Evolutionary conservation across 2,797 vertebrate genomes (phyloP).

Genomic region (Glossophaga mutica): DNA sequence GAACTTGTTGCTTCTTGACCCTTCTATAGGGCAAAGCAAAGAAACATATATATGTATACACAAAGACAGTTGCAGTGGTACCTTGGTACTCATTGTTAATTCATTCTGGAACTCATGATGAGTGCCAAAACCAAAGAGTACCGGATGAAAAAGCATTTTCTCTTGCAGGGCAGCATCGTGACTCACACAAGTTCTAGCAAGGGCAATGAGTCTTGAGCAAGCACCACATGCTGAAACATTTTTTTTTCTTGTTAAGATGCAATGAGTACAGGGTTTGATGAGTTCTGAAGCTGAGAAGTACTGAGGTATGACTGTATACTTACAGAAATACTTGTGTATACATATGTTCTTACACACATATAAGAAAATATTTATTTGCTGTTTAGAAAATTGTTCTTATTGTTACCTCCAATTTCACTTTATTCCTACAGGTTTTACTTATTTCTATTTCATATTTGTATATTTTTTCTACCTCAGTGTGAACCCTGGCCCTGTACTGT

Average conservation of each 20-base stretch:
- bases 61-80: neutral
- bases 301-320: neutral
- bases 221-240: neutral
- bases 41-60: neutral
- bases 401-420: neutral
- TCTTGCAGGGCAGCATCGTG: neutral
- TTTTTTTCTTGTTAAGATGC: neutral
- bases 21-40: neutral
- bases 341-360: neutral
- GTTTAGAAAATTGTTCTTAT: neutral
- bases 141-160: neutral
- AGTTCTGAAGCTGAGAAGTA: neutral
- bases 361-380: neutral
- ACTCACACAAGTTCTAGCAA: neutral
- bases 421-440: neutral
- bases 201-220: too few species aligned
- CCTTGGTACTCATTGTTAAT: neutral
- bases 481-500: neutral
- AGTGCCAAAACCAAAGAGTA: neutral
- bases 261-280: neutral
- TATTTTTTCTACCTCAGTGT: neutral
- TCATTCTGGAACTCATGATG: neutral
- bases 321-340: neutral
- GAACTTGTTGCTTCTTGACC: neutral
- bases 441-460: neutral